Conservation (phyloP, 2,113 vertebrate genomes). For the Calcarius ornatus region DNA sequence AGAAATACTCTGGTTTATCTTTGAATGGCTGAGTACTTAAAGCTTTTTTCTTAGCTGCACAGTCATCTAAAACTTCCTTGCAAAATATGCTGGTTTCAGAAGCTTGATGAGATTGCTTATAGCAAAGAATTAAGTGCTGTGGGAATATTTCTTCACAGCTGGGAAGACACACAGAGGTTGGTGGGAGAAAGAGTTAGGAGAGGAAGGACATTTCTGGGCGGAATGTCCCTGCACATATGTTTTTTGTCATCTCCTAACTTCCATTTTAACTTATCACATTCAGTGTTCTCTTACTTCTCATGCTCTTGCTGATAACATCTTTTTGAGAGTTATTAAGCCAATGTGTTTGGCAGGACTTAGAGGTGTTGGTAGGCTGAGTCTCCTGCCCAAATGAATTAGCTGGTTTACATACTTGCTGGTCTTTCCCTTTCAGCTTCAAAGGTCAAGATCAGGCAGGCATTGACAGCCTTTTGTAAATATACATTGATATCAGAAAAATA, state of each 20-base stretch:
- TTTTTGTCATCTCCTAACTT: not conserved
- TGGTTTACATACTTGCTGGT: not conserved
- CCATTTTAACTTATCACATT: not conserved
- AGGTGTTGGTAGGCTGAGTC: not conserved
- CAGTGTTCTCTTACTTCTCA: not conserved
- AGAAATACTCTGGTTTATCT: not conserved
- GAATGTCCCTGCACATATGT: not conserved
- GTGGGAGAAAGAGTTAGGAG: not conserved
- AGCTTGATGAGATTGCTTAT: not conserved
- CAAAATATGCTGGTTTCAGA: not conserved
- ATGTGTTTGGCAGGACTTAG: not conserved
- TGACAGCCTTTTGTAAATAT: not conserved
- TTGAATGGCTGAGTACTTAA: not conserved
- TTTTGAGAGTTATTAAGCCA: not conserved
- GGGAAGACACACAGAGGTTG: not conserved
- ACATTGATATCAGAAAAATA: not conserved
- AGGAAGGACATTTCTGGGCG: not conserved
- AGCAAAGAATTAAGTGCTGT: not conserved
- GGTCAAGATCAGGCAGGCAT: not conserved
- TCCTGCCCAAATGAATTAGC: not conserved
- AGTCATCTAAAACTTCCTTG: not conserved
- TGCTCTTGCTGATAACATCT: not conserved
- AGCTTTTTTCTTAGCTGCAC: not conserved
- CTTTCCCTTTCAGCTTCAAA: not conserved
- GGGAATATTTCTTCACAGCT: not conserved